Evolutionary conservation across 2,797 vertebrate genomes (phyloP).

Genomic region (Varecia variegata): DNA sequence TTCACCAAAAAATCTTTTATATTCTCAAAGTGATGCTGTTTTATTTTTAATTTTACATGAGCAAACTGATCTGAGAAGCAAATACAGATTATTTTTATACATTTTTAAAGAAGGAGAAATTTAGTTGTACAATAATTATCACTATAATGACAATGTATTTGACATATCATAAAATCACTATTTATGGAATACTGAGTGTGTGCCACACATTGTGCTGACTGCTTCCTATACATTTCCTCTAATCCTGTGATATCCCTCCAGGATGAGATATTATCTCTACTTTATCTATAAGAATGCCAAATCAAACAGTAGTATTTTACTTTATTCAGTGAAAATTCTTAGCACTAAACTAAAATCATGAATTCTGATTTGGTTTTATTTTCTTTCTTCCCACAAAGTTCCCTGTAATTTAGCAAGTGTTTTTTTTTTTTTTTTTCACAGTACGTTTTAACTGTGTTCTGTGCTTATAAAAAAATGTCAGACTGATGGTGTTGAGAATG

Average conservation of each 20-base stretch:
- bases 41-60: conserved; percentile 18
- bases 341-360: conserved; percentile 32
- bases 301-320: not conserved
- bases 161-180: not conserved
- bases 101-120: conserved; percentile 30
- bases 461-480: conserved; percentile 73
- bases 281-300: not conserved
- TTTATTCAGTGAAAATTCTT: conserved; percentile 41
- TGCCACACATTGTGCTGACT: not conserved
- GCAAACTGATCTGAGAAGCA: not conserved
- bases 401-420: conserved; percentile 65
- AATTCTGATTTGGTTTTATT: conserved; percentile 58
- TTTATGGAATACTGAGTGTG: not conserved
- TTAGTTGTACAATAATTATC: not conserved
- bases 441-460: conserved; percentile 66
- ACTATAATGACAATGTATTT: not conserved
- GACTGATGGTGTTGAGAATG: conserved; percentile 54
- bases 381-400: conserved; percentile 62
- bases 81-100: not conserved
- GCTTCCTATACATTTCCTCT: not conserved
- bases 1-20: not conserved
- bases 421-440: conserved; percentile 27
- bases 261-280: not conserved
- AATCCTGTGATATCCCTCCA: not conserved
- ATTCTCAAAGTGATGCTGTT: not conserved